phyloP scores from a whole-genome alignment of 2,113 vertebrate genomes.

The Caranx melampygus region DNA sequence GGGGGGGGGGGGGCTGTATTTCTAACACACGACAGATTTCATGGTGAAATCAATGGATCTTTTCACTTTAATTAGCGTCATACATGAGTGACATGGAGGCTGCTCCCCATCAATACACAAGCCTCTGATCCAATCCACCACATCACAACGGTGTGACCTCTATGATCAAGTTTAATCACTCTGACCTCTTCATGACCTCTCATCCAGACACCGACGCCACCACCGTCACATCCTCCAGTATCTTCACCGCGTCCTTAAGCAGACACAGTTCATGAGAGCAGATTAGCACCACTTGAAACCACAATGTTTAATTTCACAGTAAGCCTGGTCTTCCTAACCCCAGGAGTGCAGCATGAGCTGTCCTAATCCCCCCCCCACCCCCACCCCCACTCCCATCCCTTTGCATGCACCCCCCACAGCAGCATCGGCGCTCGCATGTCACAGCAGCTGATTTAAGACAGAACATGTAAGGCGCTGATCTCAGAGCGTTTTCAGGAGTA shows the following conservation, averaged over 20 bases:
- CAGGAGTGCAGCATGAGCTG: constrained; percentile 25
- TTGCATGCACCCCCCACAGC: not conserved
- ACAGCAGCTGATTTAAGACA: not conserved
- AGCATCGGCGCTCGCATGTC: not conserved
- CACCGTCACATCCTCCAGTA: too few relatives aligned
- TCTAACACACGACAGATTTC: too few relatives aligned
- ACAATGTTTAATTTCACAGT: constrained; percentile 32
- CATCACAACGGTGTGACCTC: too few relatives aligned
- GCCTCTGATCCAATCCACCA: too few relatives aligned
- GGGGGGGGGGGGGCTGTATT: too few relatives aligned
- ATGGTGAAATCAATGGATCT: too few relatives aligned
- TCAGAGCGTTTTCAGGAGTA: constrained; percentile 9
- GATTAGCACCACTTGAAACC: constrained; percentile 48
- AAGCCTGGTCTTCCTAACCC: constrained; percentile 5
- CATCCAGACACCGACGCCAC: not conserved
- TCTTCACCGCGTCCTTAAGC: constrained; percentile 5
- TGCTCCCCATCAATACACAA: too few relatives aligned
- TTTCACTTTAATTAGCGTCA: not conserved
- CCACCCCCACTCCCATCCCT: not conserved
- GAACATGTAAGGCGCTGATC: constrained; percentile 8
- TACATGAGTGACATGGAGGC: not conserved
- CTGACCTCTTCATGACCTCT: too few relatives aligned
- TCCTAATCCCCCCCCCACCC: constrained; percentile 37
- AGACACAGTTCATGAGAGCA: constrained; percentile 32
- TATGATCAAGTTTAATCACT: too few relatives aligned